Conservation (phyloP, 2,888 invertebrate genomes). For the Coenonympha arcania region DNA sequence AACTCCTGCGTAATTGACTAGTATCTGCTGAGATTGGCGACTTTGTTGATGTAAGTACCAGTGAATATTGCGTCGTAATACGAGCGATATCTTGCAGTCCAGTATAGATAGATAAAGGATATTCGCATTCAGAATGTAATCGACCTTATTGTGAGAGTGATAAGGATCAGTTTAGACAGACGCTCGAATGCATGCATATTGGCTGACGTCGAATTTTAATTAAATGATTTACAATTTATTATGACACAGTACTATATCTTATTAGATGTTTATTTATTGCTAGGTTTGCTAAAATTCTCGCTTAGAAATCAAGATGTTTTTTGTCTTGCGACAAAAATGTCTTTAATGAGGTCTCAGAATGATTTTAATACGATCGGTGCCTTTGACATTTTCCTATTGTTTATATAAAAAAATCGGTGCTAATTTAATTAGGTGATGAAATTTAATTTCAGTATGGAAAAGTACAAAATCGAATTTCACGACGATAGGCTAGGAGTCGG, state of each 20-base stretch:
- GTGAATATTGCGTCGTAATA: too few species aligned
- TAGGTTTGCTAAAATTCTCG: background rate
- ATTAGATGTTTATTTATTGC: background rate
- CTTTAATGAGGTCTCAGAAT: background rate
- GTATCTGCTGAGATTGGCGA: too few species aligned
- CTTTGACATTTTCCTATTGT: conserved; percentile 25
- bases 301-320: background rate
- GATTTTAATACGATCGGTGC: conserved; percentile 23
- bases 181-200: conserved; percentile 52
- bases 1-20: too few species aligned
- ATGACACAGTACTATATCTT: background rate
- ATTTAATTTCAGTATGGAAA: conserved; percentile 21
- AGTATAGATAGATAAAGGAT: too few species aligned
- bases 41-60: too few species aligned
- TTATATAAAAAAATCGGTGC: conserved; percentile 23
- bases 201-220: too few species aligned
- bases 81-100: too few species aligned
- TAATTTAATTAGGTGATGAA: conserved; percentile 24
- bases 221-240: background rate
- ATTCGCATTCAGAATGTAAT: background rate
- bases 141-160: conserved; percentile 1
- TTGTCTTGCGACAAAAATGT: background rate
- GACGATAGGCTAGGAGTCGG: conserved; percentile 9
- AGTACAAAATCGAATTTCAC: conserved; percentile 23
- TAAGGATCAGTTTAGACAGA: conserved; percentile 40